Evolutionary conservation across 2,888 invertebrate genomes (phyloP), one percentile per base, ranked within the genome.

Genomic region (Endomychus coccineus): DNA sequence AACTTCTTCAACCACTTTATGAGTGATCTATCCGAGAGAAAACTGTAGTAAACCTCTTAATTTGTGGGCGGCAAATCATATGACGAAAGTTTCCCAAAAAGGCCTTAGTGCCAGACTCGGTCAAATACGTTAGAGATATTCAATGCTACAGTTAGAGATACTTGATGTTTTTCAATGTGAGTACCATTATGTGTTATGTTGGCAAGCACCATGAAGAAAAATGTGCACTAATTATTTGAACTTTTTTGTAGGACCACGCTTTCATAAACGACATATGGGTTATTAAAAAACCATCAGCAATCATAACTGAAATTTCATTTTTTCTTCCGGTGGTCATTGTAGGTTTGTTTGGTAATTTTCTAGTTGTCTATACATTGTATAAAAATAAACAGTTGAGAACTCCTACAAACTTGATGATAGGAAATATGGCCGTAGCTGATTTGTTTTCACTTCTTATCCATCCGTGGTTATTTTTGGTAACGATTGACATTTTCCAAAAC

Each of bases 391-490:
- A 77, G 54, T 62, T 86, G 5, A 73, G 78, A 56, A 77, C 78
- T 1, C 75, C 82, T 0, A 81, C 82, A 9, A 85, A 86, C 62
- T 68, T 78, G 19, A 67, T 87, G 30, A 75, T 87, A 15, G 78
- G 76, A 23, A 87, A 85, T 51, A 75, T 86, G 76, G 83, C 85
- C 0, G 53, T 77, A 0, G 78, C 81, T 0, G 86, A 87, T 59
- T 63, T 83, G 11, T 53, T 77, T 1, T 78, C 78, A 0, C 59
- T 83, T 3, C 42, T 82, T 1, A 65, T 84, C 6, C 82, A 84
- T 34, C 83, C 88, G 0, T 80, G 80, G 75, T 77, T 88, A 51
- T 80, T 84, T 64, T 67, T 89, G 43, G 72, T 79, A 9, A 70
- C 77, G 25, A 61, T 63, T 27, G 82, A 87, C 58, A 77, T 86